A percentile compares a stretch with the other conserved stretches of the same genome.
Conservation (phyloP, 2,888 invertebrate genomes). For the Ptilodon capucinus region DNA sequence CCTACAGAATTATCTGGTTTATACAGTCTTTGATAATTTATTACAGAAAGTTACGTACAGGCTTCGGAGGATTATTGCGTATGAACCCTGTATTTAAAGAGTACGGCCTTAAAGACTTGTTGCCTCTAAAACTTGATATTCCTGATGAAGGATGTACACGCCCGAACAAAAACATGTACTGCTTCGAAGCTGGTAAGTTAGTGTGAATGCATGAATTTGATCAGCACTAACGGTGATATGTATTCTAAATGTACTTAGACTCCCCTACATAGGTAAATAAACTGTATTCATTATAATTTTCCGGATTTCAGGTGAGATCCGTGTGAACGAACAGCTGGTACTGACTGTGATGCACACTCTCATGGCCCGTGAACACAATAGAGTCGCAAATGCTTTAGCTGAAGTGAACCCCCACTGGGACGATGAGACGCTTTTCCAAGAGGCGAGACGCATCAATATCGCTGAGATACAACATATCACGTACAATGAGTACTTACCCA, state of each 20-base stretch:
- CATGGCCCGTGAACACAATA: slow-evolving; percentile 95
- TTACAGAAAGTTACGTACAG: slow-evolving; percentile 89
- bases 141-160: slow-evolving; percentile 96
- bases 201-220: not conserved
- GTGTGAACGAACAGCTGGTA: slow-evolving; percentile 95
- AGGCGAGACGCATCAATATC: slow-evolving; percentile 91
- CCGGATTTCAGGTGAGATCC: slow-evolving; percentile 88
- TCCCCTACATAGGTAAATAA: too few relatives aligned
- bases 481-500: slow-evolving; percentile 94
- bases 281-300: too few relatives aligned
- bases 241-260: too few relatives aligned
- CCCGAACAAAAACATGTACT: slow-evolving; percentile 94
- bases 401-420: slow-evolving; percentile 96
- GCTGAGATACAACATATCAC: slow-evolving; percentile 95
- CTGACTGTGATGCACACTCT: slow-evolving; percentile 95
- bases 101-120: slow-evolving; percentile 92
- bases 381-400: slow-evolving; percentile 88
- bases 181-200: slow-evolving; percentile 92
- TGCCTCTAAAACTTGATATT: slow-evolving; percentile 93
- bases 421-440: slow-evolving; percentile 95
- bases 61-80: slow-evolving; percentile 90
- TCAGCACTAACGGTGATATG: too few relatives aligned
- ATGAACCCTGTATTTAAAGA: slow-evolving; percentile 95
- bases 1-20: too few relatives aligned
- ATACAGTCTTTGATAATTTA: slow-evolving; percentile 6